A percentile compares a stretch with the other conserved stretches of the same genome.
These are phyloP conservation scores for Tenebrio molitor DNA, from an alignment of 1,140 invertebrate species.

Conservation along the genomic window DNA sequence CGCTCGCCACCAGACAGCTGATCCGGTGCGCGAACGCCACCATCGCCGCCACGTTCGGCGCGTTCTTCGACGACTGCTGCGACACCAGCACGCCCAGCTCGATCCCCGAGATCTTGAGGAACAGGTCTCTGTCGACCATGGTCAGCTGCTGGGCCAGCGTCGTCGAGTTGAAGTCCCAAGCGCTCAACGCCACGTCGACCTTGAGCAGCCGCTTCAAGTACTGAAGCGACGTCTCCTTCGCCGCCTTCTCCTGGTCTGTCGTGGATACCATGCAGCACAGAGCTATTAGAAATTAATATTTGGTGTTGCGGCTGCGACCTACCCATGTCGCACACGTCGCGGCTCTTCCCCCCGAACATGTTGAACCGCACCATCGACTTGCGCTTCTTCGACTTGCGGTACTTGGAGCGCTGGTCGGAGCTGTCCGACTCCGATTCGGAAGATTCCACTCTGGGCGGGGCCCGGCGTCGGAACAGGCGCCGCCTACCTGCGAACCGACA, in stretches of 20 bases:
- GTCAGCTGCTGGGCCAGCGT: conserved; percentile 70
- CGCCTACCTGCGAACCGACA: too few species aligned
- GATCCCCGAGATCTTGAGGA: conserved; percentile 66
- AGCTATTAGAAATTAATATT: conserved; percentile 51
- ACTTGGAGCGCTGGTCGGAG: background rate
- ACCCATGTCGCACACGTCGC: conserved; percentile 23
- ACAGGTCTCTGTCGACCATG: conserved; percentile 70
- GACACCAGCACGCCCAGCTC: conserved; percentile 67
- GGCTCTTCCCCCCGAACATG: background rate
- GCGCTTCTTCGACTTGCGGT: background rate
- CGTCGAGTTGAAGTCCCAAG: conserved; percentile 71
- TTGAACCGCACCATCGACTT: conserved; percentile 20
- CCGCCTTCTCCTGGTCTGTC: conserved; percentile 21
- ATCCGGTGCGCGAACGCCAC: conserved; percentile 71
- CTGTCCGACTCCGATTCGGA: conserved; percentile 11
- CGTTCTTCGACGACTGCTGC: conserved; percentile 68
- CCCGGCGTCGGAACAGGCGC: background rate
- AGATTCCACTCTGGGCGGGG: background rate
- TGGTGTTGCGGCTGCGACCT: background rate
- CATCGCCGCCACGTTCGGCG: conserved; percentile 69
- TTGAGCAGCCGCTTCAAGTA: conserved; percentile 62
- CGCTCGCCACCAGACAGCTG: conserved; percentile 68
- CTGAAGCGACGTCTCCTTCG: conserved; percentile 58
- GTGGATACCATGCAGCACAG: conserved; percentile 21
- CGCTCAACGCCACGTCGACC: conserved; percentile 65